A percentile compares a stretch with the other conserved stretches of the same genome.
Evolutionary conservation across 2,113 vertebrate genomes (phyloP).

Genomic region (Tachycineta bicolor): DNA sequence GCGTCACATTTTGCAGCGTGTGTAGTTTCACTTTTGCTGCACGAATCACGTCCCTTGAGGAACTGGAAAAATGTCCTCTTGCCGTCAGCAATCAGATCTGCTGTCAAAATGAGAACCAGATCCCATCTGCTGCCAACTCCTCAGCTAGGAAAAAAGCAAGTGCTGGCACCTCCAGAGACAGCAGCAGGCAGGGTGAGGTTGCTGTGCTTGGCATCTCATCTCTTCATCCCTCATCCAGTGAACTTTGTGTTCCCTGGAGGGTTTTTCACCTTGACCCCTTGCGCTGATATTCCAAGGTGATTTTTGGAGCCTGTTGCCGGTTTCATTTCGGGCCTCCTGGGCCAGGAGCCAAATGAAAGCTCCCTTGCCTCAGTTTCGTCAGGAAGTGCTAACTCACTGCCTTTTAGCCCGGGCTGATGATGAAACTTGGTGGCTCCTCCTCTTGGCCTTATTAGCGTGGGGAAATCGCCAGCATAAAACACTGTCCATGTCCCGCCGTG

Average conservation of each 20-base stretch:
- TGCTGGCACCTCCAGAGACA: not conserved
- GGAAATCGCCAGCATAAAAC: not conserved
- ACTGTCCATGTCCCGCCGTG: not conserved
- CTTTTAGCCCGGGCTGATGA: not conserved
- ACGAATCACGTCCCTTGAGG: not conserved
- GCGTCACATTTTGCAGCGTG: not conserved
- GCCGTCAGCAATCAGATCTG: not conserved
- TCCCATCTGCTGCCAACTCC: not conserved
- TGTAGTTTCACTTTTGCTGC: not conserved
- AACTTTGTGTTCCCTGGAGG: not conserved
- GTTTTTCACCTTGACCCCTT: not conserved
- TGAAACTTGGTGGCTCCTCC: constrained; percentile 13
- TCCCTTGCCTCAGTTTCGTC: not conserved
- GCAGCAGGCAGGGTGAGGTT: not conserved
- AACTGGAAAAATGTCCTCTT: not conserved
- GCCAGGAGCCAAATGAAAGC: constrained; percentile 19
- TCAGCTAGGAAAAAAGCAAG: not conserved
- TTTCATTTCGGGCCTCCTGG: not conserved
- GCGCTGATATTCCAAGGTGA: accelerated
- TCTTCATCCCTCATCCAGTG: not conserved
- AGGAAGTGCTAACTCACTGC: not conserved
- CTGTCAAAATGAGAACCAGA: not conserved
- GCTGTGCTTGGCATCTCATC: not conserved
- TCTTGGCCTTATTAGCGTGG: not conserved
- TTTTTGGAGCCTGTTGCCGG: not conserved